Evolutionary conservation across 1,140 invertebrate species (phyloP), one percentile per base, ranked within the genome.

Genomic region (Drosophila nigromelanica): DNA sequence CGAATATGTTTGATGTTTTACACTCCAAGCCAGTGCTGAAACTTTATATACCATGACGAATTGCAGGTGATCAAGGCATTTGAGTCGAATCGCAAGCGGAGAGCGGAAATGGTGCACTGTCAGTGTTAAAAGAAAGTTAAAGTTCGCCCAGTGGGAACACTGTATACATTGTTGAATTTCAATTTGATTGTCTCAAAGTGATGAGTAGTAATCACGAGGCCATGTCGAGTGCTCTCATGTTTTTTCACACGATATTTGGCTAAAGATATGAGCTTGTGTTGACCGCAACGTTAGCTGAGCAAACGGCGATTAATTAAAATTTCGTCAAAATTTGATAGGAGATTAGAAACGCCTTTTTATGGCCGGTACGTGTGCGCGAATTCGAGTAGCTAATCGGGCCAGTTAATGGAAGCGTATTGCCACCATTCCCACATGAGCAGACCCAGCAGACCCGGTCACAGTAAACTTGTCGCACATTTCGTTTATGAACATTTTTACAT

Each of bases 401-500:
- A 58, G 62, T 51, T 35, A 35, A 8, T 35, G 33, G 33, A 6
- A 35, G 7, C 33, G 33, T 10, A 35, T 35, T 62, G 58, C 54
- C 80, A 69, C 64, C 60, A 64, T 85, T 79, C 73, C 76, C 76
- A 67, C 52, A 63, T 69, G 40, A 42, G 14, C 56, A 62, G 51
- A 56, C 43, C 56, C 50, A 37, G 51, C 50, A 37, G 51, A 56
- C 42, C 61, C 61, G 18, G 35, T 3, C 37, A 24, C 48, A 48
- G 35, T 39, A 51, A 67, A 67, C 68, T 72, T 61, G 79, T 89
- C 67, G 67, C 82, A 87, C 82, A 82, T 87, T 87, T 87, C 78
- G 87, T 87, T 87, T 87, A 86, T 86, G 66, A 87, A 86, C 75
- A 61, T 78, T 81, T 85, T 81, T 86, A 81, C 70, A 74, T 78